Base-by-base conservation (phyloP, 2,797 vertebrate genomes). In the Enoplosus armatus region DNA sequence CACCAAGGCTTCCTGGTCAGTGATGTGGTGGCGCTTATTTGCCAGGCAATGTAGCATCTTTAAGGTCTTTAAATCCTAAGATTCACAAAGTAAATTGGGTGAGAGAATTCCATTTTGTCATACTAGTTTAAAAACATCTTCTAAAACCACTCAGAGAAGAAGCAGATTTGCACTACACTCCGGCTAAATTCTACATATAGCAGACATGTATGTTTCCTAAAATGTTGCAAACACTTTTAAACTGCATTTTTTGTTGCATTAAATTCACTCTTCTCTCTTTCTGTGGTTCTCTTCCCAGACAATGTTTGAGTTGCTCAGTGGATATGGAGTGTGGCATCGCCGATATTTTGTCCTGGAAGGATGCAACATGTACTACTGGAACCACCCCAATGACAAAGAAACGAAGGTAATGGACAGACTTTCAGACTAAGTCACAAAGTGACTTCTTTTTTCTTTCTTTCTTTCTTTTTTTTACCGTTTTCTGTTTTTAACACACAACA, bases 1-100 rank as follows among this genome's bases (percentile, higher is more conserved):
- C 93, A 95, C 77, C 92, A 93, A 69, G 96, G 96, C 33, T 96
- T 97, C 89, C 91, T 96, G 95, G 96, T 97, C 76, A 88, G 93
- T 85, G 8, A 26, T 1, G 8, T 7, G 1, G n/a, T 31, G 8
- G 18, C 39, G 15, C 27, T 41, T 27, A 15, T 66, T 58, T 54
- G n/a, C 1, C 8, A 43, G 33, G 8, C 18, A 2, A 15, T 51
- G 37, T 5, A 5, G 10, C 29, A 3, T 62, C 14, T 0, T n/a
- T 24, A 24, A 18, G 61, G 15, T 54, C 3, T 37, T 58, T 5
- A 18, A 39, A 39, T 37, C 33, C 39, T 41, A 10, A 41, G 12
- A 12, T 39, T 29, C 20, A 27, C 31, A 41, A 37, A 53, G 50
- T 14, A 50, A 37, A 63, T 9, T 15, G 16, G 15, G 4, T 41